Evolutionary conservation across 30 jellyfish, hydroid and myxozoan species (phyloP), one percentile per base, ranked within the genome.

Genomic region (Turritopsis dohrnii): DNA sequence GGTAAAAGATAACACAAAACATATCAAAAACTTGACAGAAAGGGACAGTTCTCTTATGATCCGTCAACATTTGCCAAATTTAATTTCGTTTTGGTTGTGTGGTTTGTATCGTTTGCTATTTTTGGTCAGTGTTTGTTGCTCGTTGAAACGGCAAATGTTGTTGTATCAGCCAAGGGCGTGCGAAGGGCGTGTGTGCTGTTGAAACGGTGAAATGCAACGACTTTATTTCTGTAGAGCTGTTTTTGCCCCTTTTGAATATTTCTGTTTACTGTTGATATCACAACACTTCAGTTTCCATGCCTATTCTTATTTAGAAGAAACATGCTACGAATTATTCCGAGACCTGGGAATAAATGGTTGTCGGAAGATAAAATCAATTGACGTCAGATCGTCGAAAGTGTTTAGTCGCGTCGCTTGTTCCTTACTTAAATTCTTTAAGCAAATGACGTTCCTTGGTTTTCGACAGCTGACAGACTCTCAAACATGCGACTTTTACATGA

Each of bases 291-390:
- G 19, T n/a, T 74, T 30, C 54, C 83, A 7, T 7, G 26, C 9
- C 0, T 74, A 16, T 0, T 74, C 21, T n/a, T n/a, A n/a, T 74
- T 0, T 29, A 74, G 83, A 74, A 52, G 17, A 23, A 0, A 52
- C 28, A n/a, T 23, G 28, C 23, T 74, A 74, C 83, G 83, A 74
- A 9, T 16, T 74, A 26, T 29, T 74, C 23, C 60, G 28, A n/a
- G 52, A 16, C 13, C 83, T 74, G 18, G 83, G 71, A 27, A 8
- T 29, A 74, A 16, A 23, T 24, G 83, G 83, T 24, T 74, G 83
- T 74, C 83, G n/a, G 26, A 74, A 74, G 24, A 16, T 74, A 26
- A 19, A 74, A 22, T 5, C 28, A 74, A 74, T 74, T 72, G 83
- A 74, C 31, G 52, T 74, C 21, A 19, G 52, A 22, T 74, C 82